Evolutionary conservation across 2,113 vertebrate species (phyloP), one percentile per base, ranked within the genome.

Genomic region (Toxotes jaculatrix): DNA sequence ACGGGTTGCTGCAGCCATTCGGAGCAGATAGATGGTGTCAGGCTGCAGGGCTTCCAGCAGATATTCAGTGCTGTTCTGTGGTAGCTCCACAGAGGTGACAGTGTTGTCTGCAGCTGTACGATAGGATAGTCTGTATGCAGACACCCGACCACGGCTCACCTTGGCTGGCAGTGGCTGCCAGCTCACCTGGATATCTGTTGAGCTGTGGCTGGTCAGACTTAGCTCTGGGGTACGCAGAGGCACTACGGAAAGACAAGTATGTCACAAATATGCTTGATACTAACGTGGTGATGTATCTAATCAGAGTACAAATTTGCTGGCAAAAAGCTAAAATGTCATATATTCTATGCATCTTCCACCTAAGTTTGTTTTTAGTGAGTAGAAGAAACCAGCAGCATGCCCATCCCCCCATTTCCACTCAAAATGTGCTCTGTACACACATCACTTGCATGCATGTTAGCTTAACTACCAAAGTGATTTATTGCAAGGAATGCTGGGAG

Each of bases 181-280:
- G 31, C 94, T 97, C 71, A 98, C 92, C 63, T 97, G 96, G 85
- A 99, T 98, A 31, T 98, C 96, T 0, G 96, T 96, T 21, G 97
- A 96, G 78, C 96, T 99, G 53, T 93, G 95, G 92, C 98, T 99
- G 2, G 95, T 97, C 91, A 99, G 87, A 82, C 96, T 98, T 31
- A 99, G 95, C 88, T 99, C 98, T 7, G 98, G 98, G 40, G 97
- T 97, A 82, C 97, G 96, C 81, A 99, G 91, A 12, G 98, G 98
- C 80, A 99, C 98, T 99, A 82, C 11, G 81, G 87, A 80, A 47
- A 69, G 43, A 82, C 7, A 77, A 9, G 10, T 5, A 68, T 12
- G 53, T 4, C 17, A 71, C 11, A 73, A 6, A 71, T 27, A 19
- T 31, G 43, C 7, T 68, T 69, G 11, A 68, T 7, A 34, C 19